Percentiles rank a stretch among this genome's conserved stretches.
These are phyloP conservation scores for Ganaspis brasiliensis DNA, from an alignment of 2,888 invertebrate genomes.

Conservation along the genomic window DNA sequence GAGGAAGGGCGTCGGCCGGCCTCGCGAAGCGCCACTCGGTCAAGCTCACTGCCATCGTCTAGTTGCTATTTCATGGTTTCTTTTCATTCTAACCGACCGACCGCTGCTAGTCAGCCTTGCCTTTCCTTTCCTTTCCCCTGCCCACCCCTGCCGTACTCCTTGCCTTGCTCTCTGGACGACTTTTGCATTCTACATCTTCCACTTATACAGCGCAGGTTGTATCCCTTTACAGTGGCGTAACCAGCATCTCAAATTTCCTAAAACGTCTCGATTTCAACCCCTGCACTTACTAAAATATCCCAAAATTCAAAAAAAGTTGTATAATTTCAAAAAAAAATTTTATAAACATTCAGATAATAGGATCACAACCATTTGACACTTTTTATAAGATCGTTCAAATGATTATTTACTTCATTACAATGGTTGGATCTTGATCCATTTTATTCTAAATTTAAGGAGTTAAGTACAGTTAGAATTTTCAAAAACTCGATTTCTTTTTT, in stretches of 20 bases:
- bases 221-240: conserved; percentile 18
- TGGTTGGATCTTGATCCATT: too few relatives aligned
- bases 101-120: conserved; percentile 68
- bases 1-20: conserved; percentile 79
- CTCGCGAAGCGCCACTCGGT: conserved; percentile 79
- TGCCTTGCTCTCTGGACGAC: conserved; percentile 45
- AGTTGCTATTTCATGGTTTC: conserved; percentile 58
- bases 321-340: neutral
- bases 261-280: neutral
- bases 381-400: too few relatives aligned
- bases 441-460: too few relatives aligned
- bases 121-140: conserved; percentile 56
- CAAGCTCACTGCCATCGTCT: conserved; percentile 77
- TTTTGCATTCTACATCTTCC: conserved; percentile 41
- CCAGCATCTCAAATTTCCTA: neutral
- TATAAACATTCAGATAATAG: too few relatives aligned
- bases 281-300: too few relatives aligned
- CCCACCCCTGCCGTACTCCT: conserved; percentile 58
- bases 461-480: too few relatives aligned
- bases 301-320: neutral
- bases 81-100: conserved; percentile 44
- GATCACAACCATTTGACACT: too few relatives aligned
- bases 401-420: too few relatives aligned
- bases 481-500: too few relatives aligned
- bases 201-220: conserved; percentile 5